phyloP scores from a whole-genome alignment of 2,113 vertebrate genomes.

The Raja brachyura region DNA sequence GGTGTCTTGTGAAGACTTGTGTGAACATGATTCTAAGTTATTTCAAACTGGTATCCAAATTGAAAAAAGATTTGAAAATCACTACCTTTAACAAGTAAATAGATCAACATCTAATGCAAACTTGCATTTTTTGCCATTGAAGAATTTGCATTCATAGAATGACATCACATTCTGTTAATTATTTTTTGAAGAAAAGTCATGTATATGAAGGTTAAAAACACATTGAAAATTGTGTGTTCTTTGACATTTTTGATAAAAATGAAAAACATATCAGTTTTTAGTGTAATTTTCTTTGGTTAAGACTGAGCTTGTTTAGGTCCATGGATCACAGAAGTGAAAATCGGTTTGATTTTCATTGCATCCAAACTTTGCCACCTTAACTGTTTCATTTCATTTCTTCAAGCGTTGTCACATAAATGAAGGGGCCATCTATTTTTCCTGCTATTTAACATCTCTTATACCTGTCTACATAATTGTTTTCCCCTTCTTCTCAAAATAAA shows the following conservation, averaged over 20 bases:
- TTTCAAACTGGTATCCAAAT: not conserved
- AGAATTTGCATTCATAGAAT: not conserved
- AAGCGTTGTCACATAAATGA: conserved; percentile 15
- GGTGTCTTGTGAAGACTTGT: not conserved
- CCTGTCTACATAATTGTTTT: conserved; percentile 46
- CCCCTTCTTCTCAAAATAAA: conserved; percentile 45
- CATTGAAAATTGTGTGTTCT: not conserved
- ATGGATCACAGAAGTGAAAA: conserved; percentile 14
- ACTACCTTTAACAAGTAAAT: not conserved
- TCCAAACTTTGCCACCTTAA: not conserved
- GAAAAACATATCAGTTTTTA: not conserved
- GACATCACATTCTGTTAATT: not conserved
- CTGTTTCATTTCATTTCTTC: conserved; percentile 18
- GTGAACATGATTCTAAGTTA: not conserved
- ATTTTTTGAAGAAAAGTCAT: not conserved
- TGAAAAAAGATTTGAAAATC: not conserved
- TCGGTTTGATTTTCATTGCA: not conserved
- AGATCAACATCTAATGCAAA: not conserved
- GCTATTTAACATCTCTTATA: conserved; percentile 43
- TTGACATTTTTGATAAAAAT: not conserved
- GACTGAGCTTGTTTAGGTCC: not conserved
- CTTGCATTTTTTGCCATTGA: not conserved
- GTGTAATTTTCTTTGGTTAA: not conserved
- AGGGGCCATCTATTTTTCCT: conserved; percentile 42
- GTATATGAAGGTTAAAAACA: not conserved